phyloP scores from a whole-genome alignment of 2,888 invertebrate species.

The Eledone cirrhosa region DNA sequence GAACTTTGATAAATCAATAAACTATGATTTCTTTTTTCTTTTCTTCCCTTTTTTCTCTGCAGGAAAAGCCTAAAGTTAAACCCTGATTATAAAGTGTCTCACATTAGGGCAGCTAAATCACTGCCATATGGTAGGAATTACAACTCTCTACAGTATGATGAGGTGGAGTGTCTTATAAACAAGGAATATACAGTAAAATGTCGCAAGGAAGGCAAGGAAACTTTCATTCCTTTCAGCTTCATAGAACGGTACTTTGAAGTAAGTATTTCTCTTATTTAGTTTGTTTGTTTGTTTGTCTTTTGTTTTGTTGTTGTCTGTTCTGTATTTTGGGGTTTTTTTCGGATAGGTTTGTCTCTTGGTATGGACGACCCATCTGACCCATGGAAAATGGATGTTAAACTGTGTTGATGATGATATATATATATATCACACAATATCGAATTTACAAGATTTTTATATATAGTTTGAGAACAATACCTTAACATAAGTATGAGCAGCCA shows the following conservation, averaged over 20 bases:
- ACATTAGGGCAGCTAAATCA: conserved; percentile 39
- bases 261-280: conserved; percentile 42
- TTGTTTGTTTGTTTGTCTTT: too few species aligned
- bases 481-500: too few species aligned
- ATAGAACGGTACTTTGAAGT: conserved; percentile 93
- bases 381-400: too few species aligned
- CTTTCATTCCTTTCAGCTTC: conserved; percentile 91
- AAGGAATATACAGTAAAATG: conserved; percentile 84
- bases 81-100: conserved; percentile 32
- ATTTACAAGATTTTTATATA: too few species aligned
- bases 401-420: too few species aligned
- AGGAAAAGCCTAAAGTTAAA: background rate
- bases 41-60: background rate
- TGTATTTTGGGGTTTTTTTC: too few species aligned
- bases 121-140: conserved; percentile 37
- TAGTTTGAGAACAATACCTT: too few species aligned
- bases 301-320: too few species aligned
- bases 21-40: background rate
- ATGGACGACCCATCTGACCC: too few species aligned
- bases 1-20: background rate
- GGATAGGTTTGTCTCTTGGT: too few species aligned
- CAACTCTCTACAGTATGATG: conserved; percentile 40
- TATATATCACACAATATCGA: too few species aligned
- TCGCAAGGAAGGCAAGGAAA: conserved; percentile 82
- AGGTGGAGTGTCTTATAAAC: conserved; percentile 80